Conservation (phyloP, 2,797 vertebrate genomes). For the Cyprinella venusta region DNA sequence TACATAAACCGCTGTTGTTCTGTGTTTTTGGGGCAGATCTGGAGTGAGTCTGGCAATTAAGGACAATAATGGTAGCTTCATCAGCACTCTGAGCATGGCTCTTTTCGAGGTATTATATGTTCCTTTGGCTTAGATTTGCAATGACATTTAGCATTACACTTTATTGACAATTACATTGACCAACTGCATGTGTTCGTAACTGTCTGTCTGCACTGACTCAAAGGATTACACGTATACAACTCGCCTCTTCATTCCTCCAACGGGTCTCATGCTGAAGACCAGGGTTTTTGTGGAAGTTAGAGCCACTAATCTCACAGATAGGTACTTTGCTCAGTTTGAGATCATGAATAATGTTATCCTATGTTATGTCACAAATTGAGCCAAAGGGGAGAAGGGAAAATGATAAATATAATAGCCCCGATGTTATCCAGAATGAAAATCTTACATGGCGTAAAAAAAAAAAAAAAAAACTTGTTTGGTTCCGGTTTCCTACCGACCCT, state of each 20-base stretch:
- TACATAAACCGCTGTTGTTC: not conserved
- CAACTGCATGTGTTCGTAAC: not conserved
- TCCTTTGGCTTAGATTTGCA: not conserved
- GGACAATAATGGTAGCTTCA: conserved; percentile 76
- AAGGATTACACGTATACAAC: conserved; percentile 68
- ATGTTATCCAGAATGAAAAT: not conserved
- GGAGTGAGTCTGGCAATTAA: conserved; percentile 70
- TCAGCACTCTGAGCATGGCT: conserved; percentile 74
- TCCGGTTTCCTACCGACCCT: too few relatives aligned
- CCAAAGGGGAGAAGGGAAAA: not conserved
- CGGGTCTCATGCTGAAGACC: conserved; percentile 73
- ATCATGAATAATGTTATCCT: not conserved
- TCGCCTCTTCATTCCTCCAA: conserved; percentile 60
- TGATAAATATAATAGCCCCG: not conserved
- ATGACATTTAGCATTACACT: not conserved
- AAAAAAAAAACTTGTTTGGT: too few relatives aligned
- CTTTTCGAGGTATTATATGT: conserved; percentile 62
- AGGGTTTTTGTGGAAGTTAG: conserved; percentile 75
- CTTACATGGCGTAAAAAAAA: too few relatives aligned
- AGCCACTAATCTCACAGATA: conserved; percentile 74
- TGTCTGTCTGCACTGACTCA: not conserved
- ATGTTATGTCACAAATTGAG: not conserved
- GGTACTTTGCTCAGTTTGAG: conserved; percentile 55
- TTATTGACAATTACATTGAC: not conserved
- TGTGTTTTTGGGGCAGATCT: conserved; percentile 64